A percentile compares a stretch with the other conserved stretches of the same genome.
These are phyloP conservation scores for Pituophis catenifer DNA, from an alignment of 2,113 vertebrate genomes.

Conservation along the genomic window DNA sequence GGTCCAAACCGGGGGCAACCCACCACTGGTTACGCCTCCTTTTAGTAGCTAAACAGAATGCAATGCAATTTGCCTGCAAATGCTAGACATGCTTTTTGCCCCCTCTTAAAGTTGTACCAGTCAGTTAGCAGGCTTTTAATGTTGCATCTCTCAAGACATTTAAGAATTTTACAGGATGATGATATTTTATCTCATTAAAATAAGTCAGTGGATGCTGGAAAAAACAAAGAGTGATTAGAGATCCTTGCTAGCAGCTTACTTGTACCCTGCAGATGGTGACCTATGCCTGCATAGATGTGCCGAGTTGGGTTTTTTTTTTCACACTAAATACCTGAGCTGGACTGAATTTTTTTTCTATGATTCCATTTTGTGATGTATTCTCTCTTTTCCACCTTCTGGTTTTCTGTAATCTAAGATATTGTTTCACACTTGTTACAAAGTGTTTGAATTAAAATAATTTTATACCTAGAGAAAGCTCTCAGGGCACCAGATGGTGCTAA, in stretches of 20 bases:
- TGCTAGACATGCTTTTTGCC: neutral
- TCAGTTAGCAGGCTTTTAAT: neutral
- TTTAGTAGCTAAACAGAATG: conserved; percentile 16
- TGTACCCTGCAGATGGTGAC: neutral
- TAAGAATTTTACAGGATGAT: neutral
- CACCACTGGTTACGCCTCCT: neutral
- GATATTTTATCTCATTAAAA: neutral
- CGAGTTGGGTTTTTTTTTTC: neutral
- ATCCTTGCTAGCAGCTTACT: neutral
- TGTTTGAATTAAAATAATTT: neutral
- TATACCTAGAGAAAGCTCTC: neutral
- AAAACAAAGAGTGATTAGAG: neutral
- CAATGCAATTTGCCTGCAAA: conserved; percentile 5
- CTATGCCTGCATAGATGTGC: neutral
- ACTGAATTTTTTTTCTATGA: neutral
- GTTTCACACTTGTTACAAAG: neutral
- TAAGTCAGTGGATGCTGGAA: neutral
- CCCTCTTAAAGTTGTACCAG: conserved; percentile 7
- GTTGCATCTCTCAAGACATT: neutral
- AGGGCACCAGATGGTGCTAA: neutral
- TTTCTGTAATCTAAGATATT: neutral
- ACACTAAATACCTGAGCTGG: neutral
- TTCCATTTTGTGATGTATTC: neutral
- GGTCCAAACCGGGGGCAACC: too few species aligned
- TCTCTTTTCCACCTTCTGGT: neutral